Evolutionary conservation across 2,797 vertebrate species (phyloP).

Genomic region (Trichosurus vulpecula): DNA sequence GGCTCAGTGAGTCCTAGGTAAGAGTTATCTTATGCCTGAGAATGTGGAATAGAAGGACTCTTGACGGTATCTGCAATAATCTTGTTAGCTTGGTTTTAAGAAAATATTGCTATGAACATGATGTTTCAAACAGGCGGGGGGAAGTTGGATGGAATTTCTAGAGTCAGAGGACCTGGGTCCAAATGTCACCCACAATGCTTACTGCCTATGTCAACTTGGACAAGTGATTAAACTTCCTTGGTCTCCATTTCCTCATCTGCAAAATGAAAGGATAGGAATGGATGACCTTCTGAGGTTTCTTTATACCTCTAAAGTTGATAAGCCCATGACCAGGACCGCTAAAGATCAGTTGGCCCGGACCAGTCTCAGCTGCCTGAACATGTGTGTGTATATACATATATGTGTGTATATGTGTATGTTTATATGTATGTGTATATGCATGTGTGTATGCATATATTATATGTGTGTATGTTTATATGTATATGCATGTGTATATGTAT

Average conservation of each 20-base stretch:
- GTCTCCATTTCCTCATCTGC: not conserved
- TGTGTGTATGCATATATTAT: too few relatives aligned
- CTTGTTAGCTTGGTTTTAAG: not conserved
- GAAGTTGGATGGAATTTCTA: not conserved
- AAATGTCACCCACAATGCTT: not conserved
- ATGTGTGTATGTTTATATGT: too few relatives aligned
- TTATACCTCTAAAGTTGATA: not conserved
- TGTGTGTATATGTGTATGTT: too few relatives aligned
- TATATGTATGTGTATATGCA: too few relatives aligned
- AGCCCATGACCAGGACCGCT: not conserved
- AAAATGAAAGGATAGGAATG: not conserved
- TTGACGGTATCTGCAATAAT: not conserved
- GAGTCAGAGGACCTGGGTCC: not conserved
- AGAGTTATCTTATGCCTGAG: not conserved
- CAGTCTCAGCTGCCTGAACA: not conserved
- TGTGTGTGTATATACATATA: too few relatives aligned
- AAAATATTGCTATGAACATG: not conserved
- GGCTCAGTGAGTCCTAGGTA: not conserved
- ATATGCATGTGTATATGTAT: too few relatives aligned
- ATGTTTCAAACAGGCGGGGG: not conserved
- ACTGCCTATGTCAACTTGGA: not conserved
- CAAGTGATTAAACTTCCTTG: not conserved
- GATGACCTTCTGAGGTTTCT: not conserved
- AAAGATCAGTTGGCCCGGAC: not conserved
- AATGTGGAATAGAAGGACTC: not conserved